phyloP scores from a whole-genome alignment of 2,797 vertebrate genomes.

The Rhynchotus rufescens region DNA sequence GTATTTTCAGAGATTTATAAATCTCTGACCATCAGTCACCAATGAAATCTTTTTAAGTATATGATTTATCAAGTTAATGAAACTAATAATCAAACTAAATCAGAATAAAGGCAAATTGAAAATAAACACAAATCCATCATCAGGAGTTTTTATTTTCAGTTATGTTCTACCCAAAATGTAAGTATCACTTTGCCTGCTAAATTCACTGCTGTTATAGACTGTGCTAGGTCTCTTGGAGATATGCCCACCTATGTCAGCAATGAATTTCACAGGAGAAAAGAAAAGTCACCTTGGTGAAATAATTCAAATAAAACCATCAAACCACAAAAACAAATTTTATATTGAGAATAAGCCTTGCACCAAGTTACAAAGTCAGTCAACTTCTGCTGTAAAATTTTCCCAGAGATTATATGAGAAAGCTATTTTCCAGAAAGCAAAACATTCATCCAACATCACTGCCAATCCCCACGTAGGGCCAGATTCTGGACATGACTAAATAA shows the following conservation, averaged over 20 bases:
- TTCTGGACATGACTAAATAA: conserved; percentile 23
- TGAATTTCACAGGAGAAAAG: conserved; percentile 26
- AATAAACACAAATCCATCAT: conserved; percentile 33
- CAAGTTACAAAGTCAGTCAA: not conserved
- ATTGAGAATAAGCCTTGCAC: not conserved
- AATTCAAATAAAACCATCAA: conserved; percentile 48
- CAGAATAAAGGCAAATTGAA: conserved; percentile 43
- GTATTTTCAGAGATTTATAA: not conserved
- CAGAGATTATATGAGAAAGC: conserved; percentile 42
- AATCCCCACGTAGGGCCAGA: conserved; percentile 23
- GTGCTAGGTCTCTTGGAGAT: not conserved
- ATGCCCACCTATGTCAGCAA: conserved; percentile 14
- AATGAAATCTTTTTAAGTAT: not conserved
- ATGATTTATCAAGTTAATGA: conserved; percentile 35
- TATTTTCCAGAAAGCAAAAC: conserved; percentile 49
- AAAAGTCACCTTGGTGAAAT: conserved; percentile 42
- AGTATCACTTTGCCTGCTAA: not conserved
- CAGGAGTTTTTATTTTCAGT: conserved; percentile 58
- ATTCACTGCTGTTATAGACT: not conserved
- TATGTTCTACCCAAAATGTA: conserved; percentile 24
- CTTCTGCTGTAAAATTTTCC: conserved; percentile 1
- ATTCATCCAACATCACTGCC: conserved; percentile 18
- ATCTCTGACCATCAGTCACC: not conserved
- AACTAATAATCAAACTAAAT: conserved; percentile 23
- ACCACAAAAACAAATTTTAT: conserved; percentile 26